phyloP scores from a whole-genome alignment of 2,113 vertebrate genomes.

The Ctenomys sociabilis region DNA sequence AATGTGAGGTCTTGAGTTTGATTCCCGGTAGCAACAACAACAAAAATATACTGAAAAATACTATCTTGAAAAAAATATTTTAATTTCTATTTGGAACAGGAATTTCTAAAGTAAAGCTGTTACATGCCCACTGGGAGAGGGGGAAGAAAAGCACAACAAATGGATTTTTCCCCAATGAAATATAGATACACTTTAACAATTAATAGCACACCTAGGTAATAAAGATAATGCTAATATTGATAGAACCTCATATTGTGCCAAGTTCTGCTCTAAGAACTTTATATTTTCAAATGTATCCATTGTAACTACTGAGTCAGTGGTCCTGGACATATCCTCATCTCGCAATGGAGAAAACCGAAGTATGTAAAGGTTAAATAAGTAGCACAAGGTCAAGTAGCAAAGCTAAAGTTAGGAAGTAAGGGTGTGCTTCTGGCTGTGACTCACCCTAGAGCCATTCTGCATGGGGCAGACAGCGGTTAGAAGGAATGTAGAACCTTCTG shows the following conservation, averaged over 20 bases:
- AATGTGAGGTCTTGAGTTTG: too few species aligned
- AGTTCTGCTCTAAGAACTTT: neutral
- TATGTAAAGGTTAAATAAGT: neutral
- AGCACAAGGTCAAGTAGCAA: neutral
- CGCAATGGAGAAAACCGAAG: neutral
- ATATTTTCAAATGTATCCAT: neutral
- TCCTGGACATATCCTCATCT: neutral
- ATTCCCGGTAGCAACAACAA: too few species aligned
- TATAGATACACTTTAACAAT: neutral
- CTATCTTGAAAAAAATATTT: neutral
- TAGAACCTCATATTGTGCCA: neutral
- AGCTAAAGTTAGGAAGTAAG: neutral
- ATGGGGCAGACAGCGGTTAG: fast-evolving
- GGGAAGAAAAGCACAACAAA: neutral
- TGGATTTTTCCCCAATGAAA: neutral
- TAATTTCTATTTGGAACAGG: neutral
- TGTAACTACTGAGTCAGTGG: neutral
- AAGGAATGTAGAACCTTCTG: neutral
- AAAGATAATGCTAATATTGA: neutral
- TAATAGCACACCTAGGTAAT: neutral
- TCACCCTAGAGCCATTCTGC: neutral
- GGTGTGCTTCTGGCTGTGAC: neutral
- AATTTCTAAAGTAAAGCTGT: neutral
- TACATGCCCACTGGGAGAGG: neutral
- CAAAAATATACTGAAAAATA: neutral